Percentiles rank a stretch among this genome's conserved stretches.
Evolutionary conservation across 2,113 vertebrate genomes (phyloP).

Genomic region (Plotosus lineatus): DNA sequence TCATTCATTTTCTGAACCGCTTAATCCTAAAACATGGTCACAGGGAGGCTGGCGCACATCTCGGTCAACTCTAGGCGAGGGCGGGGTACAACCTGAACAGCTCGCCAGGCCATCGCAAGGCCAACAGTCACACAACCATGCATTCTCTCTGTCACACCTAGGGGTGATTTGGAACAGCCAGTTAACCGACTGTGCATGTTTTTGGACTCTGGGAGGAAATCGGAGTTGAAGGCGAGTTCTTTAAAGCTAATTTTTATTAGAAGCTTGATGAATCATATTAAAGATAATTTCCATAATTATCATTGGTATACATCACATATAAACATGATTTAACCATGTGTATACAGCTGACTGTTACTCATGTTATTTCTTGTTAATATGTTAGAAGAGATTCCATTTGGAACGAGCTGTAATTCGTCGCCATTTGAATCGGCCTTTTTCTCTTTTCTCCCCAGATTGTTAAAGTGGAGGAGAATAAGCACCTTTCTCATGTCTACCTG

Average conservation of each 20-base stretch:
- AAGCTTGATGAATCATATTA: not conserved
- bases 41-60: too few species aligned
- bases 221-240: slow-evolving; percentile 84
- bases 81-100: too few species aligned
- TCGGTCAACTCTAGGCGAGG: too few species aligned
- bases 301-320: not conserved
- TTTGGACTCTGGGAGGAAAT: too few species aligned
- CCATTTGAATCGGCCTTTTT: not conserved
- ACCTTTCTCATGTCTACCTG: slow-evolving; percentile 81
- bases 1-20: too few species aligned
- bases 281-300: not conserved
- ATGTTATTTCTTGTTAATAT: not conserved
- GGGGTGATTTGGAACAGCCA: too few species aligned
- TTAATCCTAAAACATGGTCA: too few species aligned
- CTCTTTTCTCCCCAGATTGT: slow-evolving; percentile 72
- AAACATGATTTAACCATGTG: not conserved
- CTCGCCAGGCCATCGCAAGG: too few species aligned
- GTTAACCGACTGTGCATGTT: too few species aligned
- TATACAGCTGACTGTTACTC: not conserved
- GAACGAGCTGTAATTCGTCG: not conserved
- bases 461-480: slow-evolving; percentile 78
- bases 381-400: not conserved
- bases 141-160: too few species aligned
- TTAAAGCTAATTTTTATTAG: not conserved
- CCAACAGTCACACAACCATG: too few species aligned